Evolutionary conservation across 2,797 vertebrate species (phyloP), one percentile per base, ranked within the genome.

Genomic region (Acanthornis magna): DNA sequence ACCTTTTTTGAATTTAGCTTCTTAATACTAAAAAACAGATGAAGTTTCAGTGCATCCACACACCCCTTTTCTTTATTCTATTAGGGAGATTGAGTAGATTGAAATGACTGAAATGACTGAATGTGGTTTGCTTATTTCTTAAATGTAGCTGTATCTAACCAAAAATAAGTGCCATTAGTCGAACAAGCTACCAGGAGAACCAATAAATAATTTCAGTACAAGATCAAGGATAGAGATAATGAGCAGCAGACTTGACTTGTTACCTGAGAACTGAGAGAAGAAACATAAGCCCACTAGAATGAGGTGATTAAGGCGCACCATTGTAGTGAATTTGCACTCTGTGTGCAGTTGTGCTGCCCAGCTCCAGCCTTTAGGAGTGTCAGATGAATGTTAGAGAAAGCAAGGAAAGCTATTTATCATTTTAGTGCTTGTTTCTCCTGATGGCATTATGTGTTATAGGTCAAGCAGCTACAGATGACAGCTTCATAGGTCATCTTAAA

Each of bases 381-480:
- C 80, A 78, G 74, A 53, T 38, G 55, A 86, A 73, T 32, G 79
- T 32, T 62, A 84, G 66, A 0, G 1, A 73, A 76, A 93, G 70
- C 58, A 89, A 84, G 51, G 22, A 66, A 68, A 86, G 54, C 38
- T 32, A 9, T 82, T 91, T 91, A 68, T 86, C 23, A 32, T 88
- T 73, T 89, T 40, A 75, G 76, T 4, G 0, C 79, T 91, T 66
- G 47, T 66, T 85, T 74, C 53, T 92, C 40, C 55, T 90, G 76
- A 83, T 57, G 63, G 40, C 0, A 3, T 89, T 93, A 75, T 78
- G 70, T 89, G 25, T 81, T 78, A 79, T 29, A 92, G 91, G 93
- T 94, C 88, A 95, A 80, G 82, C 75, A 94, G 68, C 87, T 85
- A 63, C 45, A 72, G 68, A 68, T 90, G 90, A 86, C 78, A 85